phyloP scores from a whole-genome alignment of 2,888 invertebrate species.

The Teleiodes luculella region DNA sequence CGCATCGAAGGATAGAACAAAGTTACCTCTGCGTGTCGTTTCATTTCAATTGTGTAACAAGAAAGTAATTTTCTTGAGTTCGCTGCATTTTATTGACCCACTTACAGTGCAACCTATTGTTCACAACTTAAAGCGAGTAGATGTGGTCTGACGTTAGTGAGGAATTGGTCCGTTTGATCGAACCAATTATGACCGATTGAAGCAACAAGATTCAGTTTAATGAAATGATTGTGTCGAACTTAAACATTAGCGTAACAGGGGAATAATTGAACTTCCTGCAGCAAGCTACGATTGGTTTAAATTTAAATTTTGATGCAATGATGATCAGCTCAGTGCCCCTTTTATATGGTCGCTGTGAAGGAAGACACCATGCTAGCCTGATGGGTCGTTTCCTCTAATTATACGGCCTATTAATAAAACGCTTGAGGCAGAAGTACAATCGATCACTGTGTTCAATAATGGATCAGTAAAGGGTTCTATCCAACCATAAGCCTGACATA shows the following conservation, averaged over 20 bases:
- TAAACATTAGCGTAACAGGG: conserved; percentile 71
- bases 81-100: conserved; percentile 12
- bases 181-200: conserved; percentile 62
- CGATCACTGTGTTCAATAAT: conserved; percentile 54
- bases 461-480: conserved; percentile 40
- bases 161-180: conserved; percentile 54
- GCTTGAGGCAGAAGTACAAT: conserved; percentile 51
- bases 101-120: conserved; percentile 15
- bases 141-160: conserved; percentile 18
- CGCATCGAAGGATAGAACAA: background rate
- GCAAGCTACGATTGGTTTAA: conserved; percentile 61
- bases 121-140: conserved; percentile 19
- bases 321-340: conserved; percentile 54
- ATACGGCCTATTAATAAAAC: conserved; percentile 73
- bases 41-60: conserved; percentile 8
- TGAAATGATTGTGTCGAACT: conserved; percentile 76
- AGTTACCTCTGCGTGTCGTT: background rate
- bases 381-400: conserved; percentile 76
- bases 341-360: conserved; percentile 43
- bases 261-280: conserved; percentile 77
- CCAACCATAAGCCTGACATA: conserved; percentile 32
- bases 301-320: conserved; percentile 36
- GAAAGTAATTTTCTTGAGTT: conserved; percentile 6
- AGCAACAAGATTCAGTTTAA: conserved; percentile 68
- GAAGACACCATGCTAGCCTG: conserved; percentile 52